Evolutionary conservation across 2,888 invertebrate genomes (phyloP).

Genomic region (Netelia inedita): DNA sequence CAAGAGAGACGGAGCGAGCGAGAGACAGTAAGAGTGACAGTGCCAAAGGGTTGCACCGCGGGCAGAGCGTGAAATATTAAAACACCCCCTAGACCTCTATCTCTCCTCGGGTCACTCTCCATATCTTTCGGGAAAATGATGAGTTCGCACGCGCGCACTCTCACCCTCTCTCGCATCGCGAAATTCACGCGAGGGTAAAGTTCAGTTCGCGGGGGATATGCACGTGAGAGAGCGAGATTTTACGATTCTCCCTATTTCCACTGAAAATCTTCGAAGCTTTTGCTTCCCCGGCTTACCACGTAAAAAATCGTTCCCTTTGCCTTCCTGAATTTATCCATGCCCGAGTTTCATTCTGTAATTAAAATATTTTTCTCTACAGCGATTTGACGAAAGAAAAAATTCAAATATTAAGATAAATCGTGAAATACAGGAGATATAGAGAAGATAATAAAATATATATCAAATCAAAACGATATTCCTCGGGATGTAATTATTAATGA

Average conservation of each 20-base stretch:
- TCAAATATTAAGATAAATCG: neutral
- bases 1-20: constrained; percentile 1
- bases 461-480: neutral
- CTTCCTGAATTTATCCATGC: constrained; percentile 26
- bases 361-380: constrained; percentile 38
- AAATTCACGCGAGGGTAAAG: constrained; percentile 42
- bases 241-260: constrained; percentile 20
- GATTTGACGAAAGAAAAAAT: neutral
- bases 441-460: neutral
- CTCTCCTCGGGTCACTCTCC: constrained; percentile 63
- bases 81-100: constrained; percentile 72
- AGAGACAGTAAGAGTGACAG: constrained; percentile 44
- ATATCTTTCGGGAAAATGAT: constrained; percentile 63
- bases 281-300: neutral
- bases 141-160: constrained; percentile 59
- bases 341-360: constrained; percentile 31
- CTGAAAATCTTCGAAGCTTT: constrained; percentile 40
- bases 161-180: constrained; percentile 6
- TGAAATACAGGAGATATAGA: neutral
- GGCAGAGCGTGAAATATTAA: constrained; percentile 72
- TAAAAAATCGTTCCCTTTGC: neutral
- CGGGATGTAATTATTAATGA: too few species aligned
- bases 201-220: constrained; percentile 28
- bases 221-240: constrained; percentile 29
- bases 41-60: constrained; percentile 61